A percentile compares a stretch with the other conserved stretches of the same genome.
These are phyloP conservation scores for Euura lappo DNA, from an alignment of 1,140 invertebrate species.

Conservation along the genomic window DNA sequence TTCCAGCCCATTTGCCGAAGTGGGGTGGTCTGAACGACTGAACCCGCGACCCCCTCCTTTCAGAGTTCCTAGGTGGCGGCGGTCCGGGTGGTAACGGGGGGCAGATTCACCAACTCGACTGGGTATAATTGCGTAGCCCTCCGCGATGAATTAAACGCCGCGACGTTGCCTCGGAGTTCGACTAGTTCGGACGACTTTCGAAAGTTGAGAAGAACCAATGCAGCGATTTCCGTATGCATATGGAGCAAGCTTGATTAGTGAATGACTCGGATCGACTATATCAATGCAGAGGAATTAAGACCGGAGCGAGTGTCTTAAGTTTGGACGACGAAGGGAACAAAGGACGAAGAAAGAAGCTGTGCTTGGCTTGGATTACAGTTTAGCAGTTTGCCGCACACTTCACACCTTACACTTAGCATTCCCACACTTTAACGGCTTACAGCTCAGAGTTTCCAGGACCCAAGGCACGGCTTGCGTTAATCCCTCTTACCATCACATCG, in stretches of 20 bases:
- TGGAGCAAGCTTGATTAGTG: too few species aligned
- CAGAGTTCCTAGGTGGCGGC: not conserved
- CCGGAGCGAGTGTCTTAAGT: not conserved
- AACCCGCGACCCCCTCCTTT: not conserved
- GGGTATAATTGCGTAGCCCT: not conserved
- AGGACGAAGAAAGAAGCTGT: not conserved
- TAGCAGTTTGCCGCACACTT: not conserved
- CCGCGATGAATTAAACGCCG: constrained; percentile 1
- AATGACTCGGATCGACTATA: not conserved
- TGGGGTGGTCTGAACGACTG: not conserved
- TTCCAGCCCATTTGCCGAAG: constrained; percentile 2
- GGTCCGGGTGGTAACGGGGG: not conserved
- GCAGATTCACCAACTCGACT: constrained; percentile 1
- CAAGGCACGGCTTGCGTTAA: not conserved
- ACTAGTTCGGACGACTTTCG: not conserved
- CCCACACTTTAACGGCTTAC: not conserved
- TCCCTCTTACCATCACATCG: not conserved
- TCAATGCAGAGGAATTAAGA: not conserved
- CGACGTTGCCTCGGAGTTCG: not conserved
- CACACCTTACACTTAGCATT: not conserved
- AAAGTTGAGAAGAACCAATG: not conserved
- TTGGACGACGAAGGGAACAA: not conserved
- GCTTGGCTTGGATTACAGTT: constrained; percentile 1
- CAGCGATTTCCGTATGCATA: not conserved
- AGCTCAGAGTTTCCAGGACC: not conserved